These are phyloP conservation scores for Drosophila robusta DNA, from an alignment of 2,888 invertebrate species.

Conservation along the genomic window DNA sequence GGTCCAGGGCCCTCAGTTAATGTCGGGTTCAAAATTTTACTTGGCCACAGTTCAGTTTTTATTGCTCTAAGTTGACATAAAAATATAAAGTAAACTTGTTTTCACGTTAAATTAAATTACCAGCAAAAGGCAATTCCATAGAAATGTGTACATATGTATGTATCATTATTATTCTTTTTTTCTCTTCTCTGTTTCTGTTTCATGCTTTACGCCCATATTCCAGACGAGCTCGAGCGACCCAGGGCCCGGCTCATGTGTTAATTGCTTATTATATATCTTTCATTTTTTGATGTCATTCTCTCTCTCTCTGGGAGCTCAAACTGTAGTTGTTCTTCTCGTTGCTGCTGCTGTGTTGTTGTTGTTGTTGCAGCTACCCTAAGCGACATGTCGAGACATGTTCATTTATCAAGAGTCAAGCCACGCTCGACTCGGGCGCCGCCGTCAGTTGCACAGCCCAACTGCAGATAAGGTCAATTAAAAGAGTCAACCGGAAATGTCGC, in stretches of 20 bases:
- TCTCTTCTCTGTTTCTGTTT: constrained; percentile 39
- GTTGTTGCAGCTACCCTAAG: constrained; percentile 2
- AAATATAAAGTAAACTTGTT: constrained; percentile 60
- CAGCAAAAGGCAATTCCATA: constrained; percentile 69
- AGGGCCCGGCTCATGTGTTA: constrained; percentile 63
- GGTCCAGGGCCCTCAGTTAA: constrained; percentile 48
- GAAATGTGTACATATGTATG: constrained; percentile 46
- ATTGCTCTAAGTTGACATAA: constrained; percentile 60
- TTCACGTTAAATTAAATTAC: constrained; percentile 77
- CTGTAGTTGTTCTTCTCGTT: constrained; percentile 4
- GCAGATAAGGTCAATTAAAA: constrained; percentile 83
- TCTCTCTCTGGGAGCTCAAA: constrained; percentile 40
- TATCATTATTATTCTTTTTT: constrained; percentile 27
- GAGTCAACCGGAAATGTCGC: constrained; percentile 83
- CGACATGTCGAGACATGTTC: constrained; percentile 65
- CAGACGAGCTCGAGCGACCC: constrained; percentile 31
- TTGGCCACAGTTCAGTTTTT: constrained; percentile 51
- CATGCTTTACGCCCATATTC: constrained; percentile 70
- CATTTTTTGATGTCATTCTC: constrained; percentile 72
- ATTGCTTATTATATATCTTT: constrained; percentile 79
- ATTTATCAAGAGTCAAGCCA: constrained; percentile 79
- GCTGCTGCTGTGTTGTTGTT: not conserved
- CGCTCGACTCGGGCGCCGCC: constrained; percentile 62
- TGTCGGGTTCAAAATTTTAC: constrained; percentile 43
- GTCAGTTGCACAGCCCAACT: constrained; percentile 38